Base-by-base conservation (phyloP, 1,140 invertebrate species). In the Bombus difficillimus region DNA sequence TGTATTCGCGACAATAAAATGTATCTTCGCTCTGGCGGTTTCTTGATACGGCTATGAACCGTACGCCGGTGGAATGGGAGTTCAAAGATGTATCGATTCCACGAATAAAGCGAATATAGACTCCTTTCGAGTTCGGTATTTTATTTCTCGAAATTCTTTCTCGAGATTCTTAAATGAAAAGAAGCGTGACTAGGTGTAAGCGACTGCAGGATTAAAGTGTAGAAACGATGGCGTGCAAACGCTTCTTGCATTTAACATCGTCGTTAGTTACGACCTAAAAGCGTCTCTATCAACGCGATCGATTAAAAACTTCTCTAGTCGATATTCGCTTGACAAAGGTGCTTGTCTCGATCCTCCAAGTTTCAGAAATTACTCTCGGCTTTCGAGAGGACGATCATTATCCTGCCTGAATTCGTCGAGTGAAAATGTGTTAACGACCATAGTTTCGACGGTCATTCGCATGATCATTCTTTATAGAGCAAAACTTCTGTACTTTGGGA, bases 371-470 rank as follows among this genome's bases (percentile, higher is more conserved):
- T 32, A 28, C 37, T 32, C 37, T 18, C 4, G 25, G 37, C 28
- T 32, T 62, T 64, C 57, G 12, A 6, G 28, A 5, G 57, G 39
- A 18, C 32, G 57, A 25, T 64, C 37, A 12, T 77, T 34, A 59
- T 77, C 62, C 75, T 22, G 25, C 15, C 3, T 5, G 32, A 41
- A 77, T 77, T 64, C 37, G 28, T 6, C 57, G 28, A 15, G 64
- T 66, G 64, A 53, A 80, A 47, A 69, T 80, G 77, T 80, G 64
- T 80, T 80, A 80, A 80, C 77, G 77, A 68, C 68, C 15, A 43
- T 72, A 81, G 47, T 72, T 62, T 59, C 43, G 28, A 59, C 34
- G 79, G 69, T 41, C 53, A 41, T 72, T 59, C 68, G 32, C 47
- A 41, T 72, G 47, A 53, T 73, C 79, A 72, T 59, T 81, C 68